phyloP scores from a whole-genome alignment of 2,113 vertebrate genomes.

The Hymenochirus boettgeri region DNA sequence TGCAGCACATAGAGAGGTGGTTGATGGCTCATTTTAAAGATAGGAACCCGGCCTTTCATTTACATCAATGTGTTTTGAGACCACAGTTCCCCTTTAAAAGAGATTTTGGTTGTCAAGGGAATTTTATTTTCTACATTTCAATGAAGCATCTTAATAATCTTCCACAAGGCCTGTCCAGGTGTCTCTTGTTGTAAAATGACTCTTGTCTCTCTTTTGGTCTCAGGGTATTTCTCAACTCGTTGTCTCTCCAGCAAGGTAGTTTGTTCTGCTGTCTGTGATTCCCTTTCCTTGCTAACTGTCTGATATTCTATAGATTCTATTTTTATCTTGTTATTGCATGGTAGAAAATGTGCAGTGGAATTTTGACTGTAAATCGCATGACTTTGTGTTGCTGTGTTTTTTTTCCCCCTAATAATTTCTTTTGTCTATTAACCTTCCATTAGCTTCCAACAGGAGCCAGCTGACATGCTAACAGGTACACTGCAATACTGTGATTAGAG shows the following conservation, averaged over 20 bases:
- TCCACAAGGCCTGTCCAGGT: too few species aligned
- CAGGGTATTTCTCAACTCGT: slow-evolving; percentile 63
- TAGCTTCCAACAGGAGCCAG: slow-evolving; percentile 55
- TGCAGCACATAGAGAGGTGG: too few species aligned
- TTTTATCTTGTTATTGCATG: not conserved
- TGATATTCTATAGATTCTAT: not conserved
- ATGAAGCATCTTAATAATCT: too few species aligned
- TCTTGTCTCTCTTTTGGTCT: slow-evolving; percentile 51
- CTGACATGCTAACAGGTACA: slow-evolving; percentile 70
- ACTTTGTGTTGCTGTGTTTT: slow-evolving; percentile 8
- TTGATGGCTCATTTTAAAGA: too few species aligned
- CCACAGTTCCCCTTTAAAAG: too few species aligned
- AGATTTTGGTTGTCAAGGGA: not conserved
- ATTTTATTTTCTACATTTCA: too few species aligned
- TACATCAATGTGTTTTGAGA: too few species aligned
- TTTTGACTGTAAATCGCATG: slow-evolving; percentile 25
- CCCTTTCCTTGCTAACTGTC: slow-evolving; percentile 16
- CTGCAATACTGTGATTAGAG: slow-evolving; percentile 40
- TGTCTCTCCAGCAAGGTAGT: slow-evolving; percentile 66
- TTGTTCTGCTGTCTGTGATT: slow-evolving; percentile 25
- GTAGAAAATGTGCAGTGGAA: not conserved
- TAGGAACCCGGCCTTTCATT: too few species aligned
- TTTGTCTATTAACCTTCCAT: slow-evolving; percentile 52
- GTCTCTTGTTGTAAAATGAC: too few species aligned
- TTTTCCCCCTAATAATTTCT: slow-evolving; percentile 39